A percentile compares a stretch with the other conserved stretches of the same genome.
These are phyloP conservation scores for Agapornis roseicollis DNA, from an alignment of 2,113 vertebrate species.

Conservation along the genomic window DNA sequence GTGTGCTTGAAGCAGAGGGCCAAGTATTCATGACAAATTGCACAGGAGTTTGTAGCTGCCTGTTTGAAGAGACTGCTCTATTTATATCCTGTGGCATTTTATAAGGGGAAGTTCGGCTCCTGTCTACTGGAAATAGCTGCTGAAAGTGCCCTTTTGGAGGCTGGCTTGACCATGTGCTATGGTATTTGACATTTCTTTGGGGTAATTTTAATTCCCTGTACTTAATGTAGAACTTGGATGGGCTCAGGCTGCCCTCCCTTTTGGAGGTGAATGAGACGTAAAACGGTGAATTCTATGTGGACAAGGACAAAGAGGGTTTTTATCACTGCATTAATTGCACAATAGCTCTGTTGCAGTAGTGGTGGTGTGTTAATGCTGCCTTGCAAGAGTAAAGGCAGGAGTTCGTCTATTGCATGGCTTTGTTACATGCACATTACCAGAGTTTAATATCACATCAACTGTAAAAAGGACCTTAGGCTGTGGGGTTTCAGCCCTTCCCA, in stretches of 20 bases:
- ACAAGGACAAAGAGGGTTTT: not conserved
- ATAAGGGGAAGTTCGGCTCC: constrained; percentile 17
- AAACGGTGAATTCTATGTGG: not conserved
- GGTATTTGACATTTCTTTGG: not conserved
- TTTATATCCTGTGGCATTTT: constrained; percentile 13
- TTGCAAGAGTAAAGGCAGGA: not conserved
- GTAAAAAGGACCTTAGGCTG: fast-evolving
- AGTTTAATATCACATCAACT: fast-evolving
- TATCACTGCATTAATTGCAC: not conserved
- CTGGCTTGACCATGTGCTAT: not conserved
- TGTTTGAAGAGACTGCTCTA: not conserved
- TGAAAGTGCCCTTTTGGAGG: not conserved
- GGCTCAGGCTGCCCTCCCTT: not conserved
- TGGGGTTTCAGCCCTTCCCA: not conserved
- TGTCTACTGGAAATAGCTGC: constrained; percentile 3
- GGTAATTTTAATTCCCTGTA: not conserved
- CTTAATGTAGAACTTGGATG: not conserved
- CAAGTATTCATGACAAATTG: not conserved
- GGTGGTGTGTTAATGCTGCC: not conserved
- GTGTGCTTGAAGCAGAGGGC: not conserved
- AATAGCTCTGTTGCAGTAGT: fast-evolving
- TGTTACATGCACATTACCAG: fast-evolving
- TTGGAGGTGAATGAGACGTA: not conserved
- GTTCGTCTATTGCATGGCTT: fast-evolving
- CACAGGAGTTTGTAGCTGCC: not conserved